Percentiles rank a stretch among this genome's conserved stretches.
These are phyloP conservation scores for Sinocyclocheilus rhinocerous DNA, from an alignment of 2,113 vertebrate genomes.

Conservation along the genomic window DNA sequence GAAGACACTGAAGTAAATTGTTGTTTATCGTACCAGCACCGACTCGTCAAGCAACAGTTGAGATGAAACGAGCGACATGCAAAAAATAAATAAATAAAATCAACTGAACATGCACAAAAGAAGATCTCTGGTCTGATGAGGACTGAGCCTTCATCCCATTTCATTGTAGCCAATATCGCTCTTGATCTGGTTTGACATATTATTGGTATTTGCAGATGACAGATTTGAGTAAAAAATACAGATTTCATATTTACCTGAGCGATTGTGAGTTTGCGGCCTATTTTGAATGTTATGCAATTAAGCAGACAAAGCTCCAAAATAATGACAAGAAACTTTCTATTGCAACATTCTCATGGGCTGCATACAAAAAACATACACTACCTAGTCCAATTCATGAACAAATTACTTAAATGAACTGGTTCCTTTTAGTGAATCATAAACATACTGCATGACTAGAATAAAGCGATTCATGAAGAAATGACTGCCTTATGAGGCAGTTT, in stretches of 20 bases:
- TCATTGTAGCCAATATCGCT: background rate
- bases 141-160: background rate
- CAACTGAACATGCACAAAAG: background rate
- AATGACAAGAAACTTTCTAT: background rate
- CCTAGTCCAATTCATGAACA: no score
- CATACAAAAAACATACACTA: background rate
- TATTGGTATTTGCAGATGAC: background rate
- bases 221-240: background rate
- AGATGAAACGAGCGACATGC: constrained; percentile 48
- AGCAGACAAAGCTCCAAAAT: background rate
- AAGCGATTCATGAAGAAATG: no score
- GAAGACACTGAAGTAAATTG: constrained; percentile 45
- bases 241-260: background rate
- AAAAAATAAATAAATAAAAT: constrained; percentile 21
- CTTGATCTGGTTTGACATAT: background rate
- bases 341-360: background rate
- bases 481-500: no score
- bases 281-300: background rate
- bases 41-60: constrained; percentile 53
- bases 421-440: no score
- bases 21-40: constrained; percentile 57
- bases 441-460: no score
- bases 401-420: no score
- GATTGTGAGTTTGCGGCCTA: background rate
- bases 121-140: constrained; percentile 18